Conservation (phyloP, 1,140 invertebrate species). For the Macrobrachium nipponense region DNA sequence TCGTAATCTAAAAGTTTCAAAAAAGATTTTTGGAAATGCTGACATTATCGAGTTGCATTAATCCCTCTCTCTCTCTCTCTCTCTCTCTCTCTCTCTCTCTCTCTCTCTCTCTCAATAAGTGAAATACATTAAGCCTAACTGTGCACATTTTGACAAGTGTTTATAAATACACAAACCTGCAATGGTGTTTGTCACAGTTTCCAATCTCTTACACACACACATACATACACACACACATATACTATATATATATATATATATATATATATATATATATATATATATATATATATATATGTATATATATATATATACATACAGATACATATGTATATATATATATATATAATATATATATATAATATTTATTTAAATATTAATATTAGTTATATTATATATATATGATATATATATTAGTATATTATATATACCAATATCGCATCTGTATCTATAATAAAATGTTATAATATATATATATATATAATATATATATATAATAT, state of each 20-base stretch:
- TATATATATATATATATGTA: conserved; percentile 17
- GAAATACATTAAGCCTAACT: neutral
- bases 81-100: no score
- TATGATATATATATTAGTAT: neutral
- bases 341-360: conserved; percentile 14
- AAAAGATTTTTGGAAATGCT: neutral
- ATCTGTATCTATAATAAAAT: no score
- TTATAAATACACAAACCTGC: neutral
- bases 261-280: conserved; percentile 18
- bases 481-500: neutral
- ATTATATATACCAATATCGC: no score
- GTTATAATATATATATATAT: neutral
- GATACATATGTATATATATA: neutral
- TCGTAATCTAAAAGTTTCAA: neutral
- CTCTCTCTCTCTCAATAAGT: no score
- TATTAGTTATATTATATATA: no score
- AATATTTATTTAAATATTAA: conserved; percentile 6
- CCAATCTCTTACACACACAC: neutral
- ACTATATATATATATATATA: neutral
- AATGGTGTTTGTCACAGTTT: neutral
- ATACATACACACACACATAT: neutral
- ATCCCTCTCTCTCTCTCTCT: no score
- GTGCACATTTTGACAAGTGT: neutral
- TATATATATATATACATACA: neutral
- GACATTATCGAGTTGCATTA: no score